These are phyloP conservation scores for Trichonephila clavipes DNA, from an alignment of 1,140 invertebrate species.

Conservation along the genomic window DNA sequence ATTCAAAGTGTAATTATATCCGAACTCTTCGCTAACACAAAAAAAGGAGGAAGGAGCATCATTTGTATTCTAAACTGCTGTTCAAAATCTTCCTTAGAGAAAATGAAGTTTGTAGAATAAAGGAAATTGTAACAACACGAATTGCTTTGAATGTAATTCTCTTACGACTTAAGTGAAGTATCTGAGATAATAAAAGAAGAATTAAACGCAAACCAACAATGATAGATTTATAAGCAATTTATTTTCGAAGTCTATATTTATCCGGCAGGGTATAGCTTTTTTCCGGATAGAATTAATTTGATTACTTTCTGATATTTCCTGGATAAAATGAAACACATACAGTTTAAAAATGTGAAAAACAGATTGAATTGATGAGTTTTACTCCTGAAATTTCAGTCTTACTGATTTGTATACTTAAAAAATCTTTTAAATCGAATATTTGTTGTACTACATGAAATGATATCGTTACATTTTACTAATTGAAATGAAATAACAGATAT, in stretches of 20 bases:
- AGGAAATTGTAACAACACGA: neutral
- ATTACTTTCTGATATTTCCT: too few relatives aligned
- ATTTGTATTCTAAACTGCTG: neutral
- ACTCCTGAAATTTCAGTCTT: too few relatives aligned
- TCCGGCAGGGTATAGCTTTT: too few relatives aligned
- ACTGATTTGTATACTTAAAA: too few relatives aligned
- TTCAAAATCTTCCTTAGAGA: neutral
- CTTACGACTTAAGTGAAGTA: neutral
- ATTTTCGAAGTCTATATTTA: neutral
- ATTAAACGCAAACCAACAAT: neutral
- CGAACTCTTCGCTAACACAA: neutral
- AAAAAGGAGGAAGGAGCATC: neutral
- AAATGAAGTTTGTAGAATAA: neutral
- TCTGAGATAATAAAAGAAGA: neutral
- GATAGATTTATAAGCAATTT: neutral
- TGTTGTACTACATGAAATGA: too few relatives aligned
- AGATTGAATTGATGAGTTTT: too few relatives aligned
- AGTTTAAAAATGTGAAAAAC: too few relatives aligned
- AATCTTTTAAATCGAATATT: too few relatives aligned
- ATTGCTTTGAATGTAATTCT: neutral
- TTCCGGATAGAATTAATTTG: too few relatives aligned
- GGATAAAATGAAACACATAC: too few relatives aligned
- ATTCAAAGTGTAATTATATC: neutral
- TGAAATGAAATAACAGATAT: too few relatives aligned
- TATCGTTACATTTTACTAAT: too few relatives aligned